A percentile compares a stretch with the other conserved stretches of the same genome.
phyloP scores from a whole-genome alignment of 2,888 invertebrate genomes.

The Rhagonycha fulva region DNA sequence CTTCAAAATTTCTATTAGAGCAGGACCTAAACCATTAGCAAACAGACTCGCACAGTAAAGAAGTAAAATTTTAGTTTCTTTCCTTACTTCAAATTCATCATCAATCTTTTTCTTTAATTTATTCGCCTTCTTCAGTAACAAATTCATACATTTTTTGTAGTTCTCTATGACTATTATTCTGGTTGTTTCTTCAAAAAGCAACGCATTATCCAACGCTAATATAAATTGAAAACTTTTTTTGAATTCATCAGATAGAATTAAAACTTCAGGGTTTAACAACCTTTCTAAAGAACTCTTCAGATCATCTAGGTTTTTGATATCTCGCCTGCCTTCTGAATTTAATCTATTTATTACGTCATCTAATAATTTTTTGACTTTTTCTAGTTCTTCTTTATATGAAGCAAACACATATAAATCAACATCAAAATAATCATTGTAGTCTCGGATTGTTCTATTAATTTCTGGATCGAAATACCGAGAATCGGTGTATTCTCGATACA shows the following conservation, averaged over 20 bases:
- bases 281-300: background rate
- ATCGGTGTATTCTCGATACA: constrained; percentile 12
- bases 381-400: constrained; percentile 6
- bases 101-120: background rate
- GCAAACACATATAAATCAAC: constrained; percentile 14
- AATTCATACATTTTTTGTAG: background rate
- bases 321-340: background rate
- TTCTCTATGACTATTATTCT: constrained; percentile 1
- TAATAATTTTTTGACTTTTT: background rate
- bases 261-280: background rate
- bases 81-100: background rate
- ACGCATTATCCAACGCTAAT: background rate
- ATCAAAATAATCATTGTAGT: background rate
- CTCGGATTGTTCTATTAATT: background rate
- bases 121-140: background rate
- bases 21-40: background rate
- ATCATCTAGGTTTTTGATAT: background rate
- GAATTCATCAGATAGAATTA: background rate
- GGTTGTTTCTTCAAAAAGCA: background rate
- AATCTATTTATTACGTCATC: background rate
- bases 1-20: background rate
- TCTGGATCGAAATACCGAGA: background rate
- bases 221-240: constrained; percentile 3
- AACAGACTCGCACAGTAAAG: background rate
- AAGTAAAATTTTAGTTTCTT: background rate